Conservation (phyloP, 2,113 vertebrate species). For the Raphicerus campestris region DNA sequence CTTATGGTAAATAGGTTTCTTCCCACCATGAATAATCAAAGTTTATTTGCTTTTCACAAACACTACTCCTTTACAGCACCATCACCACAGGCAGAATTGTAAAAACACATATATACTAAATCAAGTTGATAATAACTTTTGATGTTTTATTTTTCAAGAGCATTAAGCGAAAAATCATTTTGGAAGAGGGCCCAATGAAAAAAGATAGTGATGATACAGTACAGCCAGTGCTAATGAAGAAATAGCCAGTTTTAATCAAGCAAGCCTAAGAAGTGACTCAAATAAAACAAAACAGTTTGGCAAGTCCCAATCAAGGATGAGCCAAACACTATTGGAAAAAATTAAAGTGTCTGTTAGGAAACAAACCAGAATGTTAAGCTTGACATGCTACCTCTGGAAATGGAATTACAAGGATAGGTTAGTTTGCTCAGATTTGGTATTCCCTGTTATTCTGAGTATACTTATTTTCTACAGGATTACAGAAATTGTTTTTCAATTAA, state of each 20-base stretch:
- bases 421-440: not conserved
- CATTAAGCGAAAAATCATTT: not conserved
- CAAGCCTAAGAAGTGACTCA: constrained; percentile 18
- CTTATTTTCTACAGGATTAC: not conserved
- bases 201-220: not conserved
- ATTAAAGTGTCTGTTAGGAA: not conserved
- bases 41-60: constrained; percentile 33
- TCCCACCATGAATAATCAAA: not conserved
- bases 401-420: not conserved
- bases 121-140: not conserved
- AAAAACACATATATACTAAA: not conserved
- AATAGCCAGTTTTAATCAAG: constrained; percentile 26
- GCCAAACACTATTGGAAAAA: not conserved
- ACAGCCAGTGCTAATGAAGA: not conserved
- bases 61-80: not conserved
- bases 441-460: not conserved
- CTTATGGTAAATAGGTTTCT: constrained; percentile 7
- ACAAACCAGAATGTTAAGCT: constrained; percentile 11
- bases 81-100: not conserved
- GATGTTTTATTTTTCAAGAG: constrained; percentile 17
- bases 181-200: constrained; percentile 1
- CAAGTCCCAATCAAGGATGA: constrained; percentile 3
- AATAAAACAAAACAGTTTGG: constrained; percentile 20
- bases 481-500: not conserved
- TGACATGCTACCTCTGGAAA: not conserved